Conservation (phyloP, 2,888 invertebrate genomes). For the Gnatocerus cornutus region DNA sequence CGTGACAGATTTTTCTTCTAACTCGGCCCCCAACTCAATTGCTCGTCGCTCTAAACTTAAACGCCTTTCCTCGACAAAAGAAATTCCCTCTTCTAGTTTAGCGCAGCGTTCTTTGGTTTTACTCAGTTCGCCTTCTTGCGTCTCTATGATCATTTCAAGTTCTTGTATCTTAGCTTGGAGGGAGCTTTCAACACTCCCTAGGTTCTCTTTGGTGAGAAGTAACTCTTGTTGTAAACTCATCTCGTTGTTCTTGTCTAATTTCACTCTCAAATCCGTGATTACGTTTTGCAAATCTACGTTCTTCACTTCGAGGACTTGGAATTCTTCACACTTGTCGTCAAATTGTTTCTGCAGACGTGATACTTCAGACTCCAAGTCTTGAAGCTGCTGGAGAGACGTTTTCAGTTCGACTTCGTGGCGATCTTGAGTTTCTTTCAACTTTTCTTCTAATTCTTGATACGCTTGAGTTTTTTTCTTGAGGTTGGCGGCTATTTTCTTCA, state of each 20-base stretch:
- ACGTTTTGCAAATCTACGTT: constrained; percentile 66
- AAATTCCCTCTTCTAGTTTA: constrained; percentile 79
- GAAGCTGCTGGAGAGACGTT: constrained; percentile 58
- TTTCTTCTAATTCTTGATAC: constrained; percentile 78
- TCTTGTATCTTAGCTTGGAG: constrained; percentile 83
- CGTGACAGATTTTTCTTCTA: constrained; percentile 74
- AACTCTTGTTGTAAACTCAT: constrained; percentile 62
- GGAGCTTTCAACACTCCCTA: constrained; percentile 49
- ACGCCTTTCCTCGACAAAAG: constrained; percentile 76
- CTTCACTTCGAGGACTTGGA: constrained; percentile 66
- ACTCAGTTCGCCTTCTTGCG: constrained; percentile 78
- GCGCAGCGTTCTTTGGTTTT: constrained; percentile 78
- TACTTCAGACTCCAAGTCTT: constrained; percentile 50
- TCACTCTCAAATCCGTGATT: constrained; percentile 56
- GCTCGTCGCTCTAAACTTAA: constrained; percentile 77
- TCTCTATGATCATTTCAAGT: constrained; percentile 83
- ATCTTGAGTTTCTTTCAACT: constrained; percentile 62
- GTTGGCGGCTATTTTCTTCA: constrained; percentile 85
- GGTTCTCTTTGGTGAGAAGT: constrained; percentile 56
- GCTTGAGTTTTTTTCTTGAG: constrained; percentile 82
- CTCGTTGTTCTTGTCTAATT: constrained; percentile 64
- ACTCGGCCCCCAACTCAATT: constrained; percentile 76
- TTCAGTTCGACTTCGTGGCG: constrained; percentile 63
- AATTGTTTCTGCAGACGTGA: constrained; percentile 44
- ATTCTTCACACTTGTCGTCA: constrained; percentile 63